Percentiles rank a stretch among this genome's conserved stretches.
Evolutionary conservation across 2,113 vertebrate genomes (phyloP).

Genomic region (Ginglymostoma cirratum): DNA sequence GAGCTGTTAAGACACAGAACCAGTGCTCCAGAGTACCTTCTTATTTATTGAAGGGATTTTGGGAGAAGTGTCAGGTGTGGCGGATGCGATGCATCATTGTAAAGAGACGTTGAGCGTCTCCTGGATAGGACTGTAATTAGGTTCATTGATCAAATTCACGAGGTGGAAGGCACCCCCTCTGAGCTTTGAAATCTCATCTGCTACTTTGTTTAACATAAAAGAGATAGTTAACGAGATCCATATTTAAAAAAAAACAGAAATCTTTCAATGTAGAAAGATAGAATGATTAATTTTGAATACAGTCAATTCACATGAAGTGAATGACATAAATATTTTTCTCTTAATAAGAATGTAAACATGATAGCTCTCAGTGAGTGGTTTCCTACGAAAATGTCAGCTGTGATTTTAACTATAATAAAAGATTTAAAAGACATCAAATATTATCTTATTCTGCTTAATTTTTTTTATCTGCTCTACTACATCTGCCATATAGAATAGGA

Average conservation of each 20-base stretch:
- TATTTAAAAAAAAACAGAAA: background rate
- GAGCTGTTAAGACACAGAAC: conserved; percentile 54
- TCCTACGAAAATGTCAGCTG: background rate
- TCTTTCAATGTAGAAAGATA: background rate
- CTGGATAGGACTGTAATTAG: conserved; percentile 70
- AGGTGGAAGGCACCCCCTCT: conserved; percentile 26
- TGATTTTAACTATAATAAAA: conserved; percentile 22
- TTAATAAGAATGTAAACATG: conserved; percentile 1
- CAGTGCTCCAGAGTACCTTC: conserved; percentile 47
- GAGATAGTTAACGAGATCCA: conserved; percentile 39
- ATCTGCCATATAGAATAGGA: conserved; percentile 28
- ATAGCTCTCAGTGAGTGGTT: background rate
- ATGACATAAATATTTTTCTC: conserved; percentile 1
- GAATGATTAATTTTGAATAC: background rate
- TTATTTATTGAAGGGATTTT: conserved; percentile 70
- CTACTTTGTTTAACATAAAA: conserved; percentile 45
- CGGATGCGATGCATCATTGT: conserved; percentile 60
- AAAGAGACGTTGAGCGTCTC: conserved; percentile 56
- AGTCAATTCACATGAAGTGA: background rate
- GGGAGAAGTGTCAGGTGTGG: conserved; percentile 59
- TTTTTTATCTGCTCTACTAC: conserved; percentile 23
- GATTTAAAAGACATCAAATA: conserved; percentile 31
- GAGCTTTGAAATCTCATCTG: conserved; percentile 41
- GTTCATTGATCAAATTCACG: conserved; percentile 77
- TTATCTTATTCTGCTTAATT: conserved; percentile 1